These are phyloP conservation scores for Meghimatium bilineatum DNA, from an alignment of 2,888 invertebrate species.

Conservation along the genomic window DNA sequence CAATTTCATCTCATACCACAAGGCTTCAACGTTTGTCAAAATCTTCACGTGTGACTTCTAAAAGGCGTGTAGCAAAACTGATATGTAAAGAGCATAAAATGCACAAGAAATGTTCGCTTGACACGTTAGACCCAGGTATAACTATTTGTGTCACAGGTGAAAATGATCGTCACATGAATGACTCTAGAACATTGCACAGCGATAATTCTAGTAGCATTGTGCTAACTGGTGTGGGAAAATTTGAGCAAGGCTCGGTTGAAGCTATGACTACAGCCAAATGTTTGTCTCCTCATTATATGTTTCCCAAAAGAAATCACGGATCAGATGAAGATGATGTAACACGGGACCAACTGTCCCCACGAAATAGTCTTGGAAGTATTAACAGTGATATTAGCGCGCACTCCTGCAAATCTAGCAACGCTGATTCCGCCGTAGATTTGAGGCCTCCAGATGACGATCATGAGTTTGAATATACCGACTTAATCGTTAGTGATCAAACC, in stretches of 20 bases:
- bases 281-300: slow-evolving; percentile 33
- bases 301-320: slow-evolving; percentile 3
- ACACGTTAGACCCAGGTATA: not conserved
- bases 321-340: not conserved
- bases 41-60: not conserved
- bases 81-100: not conserved
- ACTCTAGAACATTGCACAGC: not conserved
- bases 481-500: not conserved
- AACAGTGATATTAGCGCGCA: slow-evolving; percentile 55
- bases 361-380: slow-evolving; percentile 62
- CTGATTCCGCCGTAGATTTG: slow-evolving; percentile 69
- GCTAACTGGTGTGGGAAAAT: not conserved
- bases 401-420: slow-evolving; percentile 65
- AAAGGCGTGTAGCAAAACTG: not conserved
- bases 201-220: not conserved
- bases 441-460: slow-evolving; percentile 65
- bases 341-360: slow-evolving; percentile 41
- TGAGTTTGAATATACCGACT: slow-evolving; percentile 27
- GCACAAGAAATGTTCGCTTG: not conserved
- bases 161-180: not conserved
- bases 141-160: slow-evolving; percentile 20
- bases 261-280: not conserved
- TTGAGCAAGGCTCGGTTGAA: not conserved
- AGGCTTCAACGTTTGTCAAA: not conserved
- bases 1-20: not conserved